These are phyloP conservation scores for Caenorhabditis briggsae DNA, from an alignment of 1,140 invertebrate species.

Conservation along the genomic window DNA sequence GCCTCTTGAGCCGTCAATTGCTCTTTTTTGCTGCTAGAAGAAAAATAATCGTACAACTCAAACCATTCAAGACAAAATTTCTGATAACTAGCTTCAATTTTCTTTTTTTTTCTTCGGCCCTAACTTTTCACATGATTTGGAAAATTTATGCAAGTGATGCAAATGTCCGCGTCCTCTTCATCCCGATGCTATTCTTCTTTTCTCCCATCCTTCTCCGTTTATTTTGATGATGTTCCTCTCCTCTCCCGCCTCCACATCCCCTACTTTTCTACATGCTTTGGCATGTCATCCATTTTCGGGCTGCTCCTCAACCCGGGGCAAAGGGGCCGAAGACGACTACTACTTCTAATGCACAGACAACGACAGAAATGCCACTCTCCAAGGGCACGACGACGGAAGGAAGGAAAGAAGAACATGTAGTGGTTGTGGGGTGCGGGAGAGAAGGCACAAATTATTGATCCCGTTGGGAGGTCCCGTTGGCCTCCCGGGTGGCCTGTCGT, in stretches of 20 bases:
- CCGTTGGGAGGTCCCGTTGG: neutral
- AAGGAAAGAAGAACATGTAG: constrained; percentile 3
- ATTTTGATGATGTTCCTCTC: constrained; percentile 31
- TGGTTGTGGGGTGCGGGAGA: neutral
- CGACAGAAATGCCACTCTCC: neutral
- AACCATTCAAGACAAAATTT: too few relatives aligned
- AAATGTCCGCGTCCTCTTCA: too few relatives aligned
- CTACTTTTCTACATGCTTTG: neutral
- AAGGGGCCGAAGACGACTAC: too few relatives aligned
- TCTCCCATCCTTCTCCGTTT: neutral
- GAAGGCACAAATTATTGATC: constrained; percentile 25
- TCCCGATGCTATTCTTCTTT: too few relatives aligned
- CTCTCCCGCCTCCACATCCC: too few relatives aligned
- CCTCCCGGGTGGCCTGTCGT: neutral
- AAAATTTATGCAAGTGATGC: constrained; percentile 20
- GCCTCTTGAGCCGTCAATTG: too few relatives aligned
- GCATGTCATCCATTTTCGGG: neutral
- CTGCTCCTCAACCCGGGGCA: neutral
- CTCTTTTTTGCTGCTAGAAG: neutral
- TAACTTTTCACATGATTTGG: neutral
- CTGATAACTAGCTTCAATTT: neutral
- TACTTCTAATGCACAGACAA: constrained; percentile 14
- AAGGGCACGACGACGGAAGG: neutral
- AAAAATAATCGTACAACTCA: neutral
- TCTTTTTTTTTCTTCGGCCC: neutral